A percentile compares a stretch with the other conserved stretches of the same genome.
phyloP scores from a whole-genome alignment of 2,797 vertebrate species.

The Enteromius paludinosus region DNA sequence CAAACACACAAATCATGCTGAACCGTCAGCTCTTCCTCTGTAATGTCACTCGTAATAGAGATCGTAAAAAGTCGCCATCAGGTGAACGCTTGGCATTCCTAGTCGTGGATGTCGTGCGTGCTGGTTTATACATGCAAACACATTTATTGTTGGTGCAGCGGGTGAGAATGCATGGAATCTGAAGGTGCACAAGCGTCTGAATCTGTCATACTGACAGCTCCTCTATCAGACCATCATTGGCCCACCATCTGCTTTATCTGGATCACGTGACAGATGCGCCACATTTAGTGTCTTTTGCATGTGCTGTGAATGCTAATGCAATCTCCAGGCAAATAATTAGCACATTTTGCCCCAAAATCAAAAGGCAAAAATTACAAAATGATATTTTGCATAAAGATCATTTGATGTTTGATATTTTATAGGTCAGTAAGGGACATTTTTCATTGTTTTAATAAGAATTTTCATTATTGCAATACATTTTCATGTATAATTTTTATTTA shows the following conservation, averaged over 20 bases:
- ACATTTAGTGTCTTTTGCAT: background rate
- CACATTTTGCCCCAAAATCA: background rate
- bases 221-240: background rate
- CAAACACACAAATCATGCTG: background rate
- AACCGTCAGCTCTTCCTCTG: background rate
- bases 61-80: background rate
- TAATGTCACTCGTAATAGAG: background rate
- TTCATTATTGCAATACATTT: background rate
- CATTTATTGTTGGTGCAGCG: background rate
- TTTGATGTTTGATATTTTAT: background rate
- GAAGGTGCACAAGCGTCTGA: background rate
- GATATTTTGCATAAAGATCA: background rate
- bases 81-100: slow-evolving; percentile 22
- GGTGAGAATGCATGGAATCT: slow-evolving; percentile 9
- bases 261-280: background rate
- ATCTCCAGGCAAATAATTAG: background rate
- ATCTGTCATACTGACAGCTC: background rate
- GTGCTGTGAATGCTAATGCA: background rate
- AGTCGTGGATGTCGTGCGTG: background rate
- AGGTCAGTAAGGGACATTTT: background rate
- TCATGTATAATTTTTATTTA: no score
- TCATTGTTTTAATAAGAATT: background rate
- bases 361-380: background rate
- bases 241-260: background rate
- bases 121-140: background rate